These are phyloP conservation scores for Pseudocheirus occidentalis DNA, from an alignment of 2,797 vertebrate species.

Conservation along the genomic window DNA sequence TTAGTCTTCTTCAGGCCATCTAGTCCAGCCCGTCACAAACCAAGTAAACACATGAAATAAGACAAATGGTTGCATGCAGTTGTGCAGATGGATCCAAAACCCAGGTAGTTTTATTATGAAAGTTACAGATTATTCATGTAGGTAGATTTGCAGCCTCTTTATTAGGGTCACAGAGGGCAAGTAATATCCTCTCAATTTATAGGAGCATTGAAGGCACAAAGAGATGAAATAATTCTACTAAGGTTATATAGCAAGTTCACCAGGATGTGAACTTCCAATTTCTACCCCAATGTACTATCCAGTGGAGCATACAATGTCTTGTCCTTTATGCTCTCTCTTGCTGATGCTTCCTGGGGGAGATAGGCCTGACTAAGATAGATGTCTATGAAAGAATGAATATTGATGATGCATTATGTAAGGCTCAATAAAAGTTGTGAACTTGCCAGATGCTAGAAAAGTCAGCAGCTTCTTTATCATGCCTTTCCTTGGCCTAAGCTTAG, in stretches of 20 bases:
- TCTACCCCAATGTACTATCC: conserved; percentile 21
- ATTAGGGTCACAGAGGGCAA: not conserved
- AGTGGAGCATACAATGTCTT: conserved; percentile 45
- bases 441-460: conserved; percentile 70
- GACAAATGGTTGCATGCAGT: not conserved
- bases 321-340: conserved; percentile 57
- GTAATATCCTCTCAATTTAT: not conserved
- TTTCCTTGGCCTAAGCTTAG: conserved; percentile 63
- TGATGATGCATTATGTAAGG: conserved; percentile 77
- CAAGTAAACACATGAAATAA: conserved; percentile 23
- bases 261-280: conserved; percentile 14
- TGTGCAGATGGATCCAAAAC: not conserved
- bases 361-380: conserved; percentile 76
- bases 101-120: conserved; percentile 1
- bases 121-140: not conserved
- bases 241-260: conserved; percentile 41
- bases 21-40: not conserved
- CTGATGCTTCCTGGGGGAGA: conserved; percentile 65
- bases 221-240: conserved; percentile 41
- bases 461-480: conserved; percentile 65
- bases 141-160: not conserved
- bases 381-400: conserved; percentile 70
- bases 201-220: not conserved
- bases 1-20: not conserved
- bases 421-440: conserved; percentile 73